Base-by-base conservation (phyloP, 2,797 vertebrate genomes). In the Otolemur crassicaudatus region DNA sequence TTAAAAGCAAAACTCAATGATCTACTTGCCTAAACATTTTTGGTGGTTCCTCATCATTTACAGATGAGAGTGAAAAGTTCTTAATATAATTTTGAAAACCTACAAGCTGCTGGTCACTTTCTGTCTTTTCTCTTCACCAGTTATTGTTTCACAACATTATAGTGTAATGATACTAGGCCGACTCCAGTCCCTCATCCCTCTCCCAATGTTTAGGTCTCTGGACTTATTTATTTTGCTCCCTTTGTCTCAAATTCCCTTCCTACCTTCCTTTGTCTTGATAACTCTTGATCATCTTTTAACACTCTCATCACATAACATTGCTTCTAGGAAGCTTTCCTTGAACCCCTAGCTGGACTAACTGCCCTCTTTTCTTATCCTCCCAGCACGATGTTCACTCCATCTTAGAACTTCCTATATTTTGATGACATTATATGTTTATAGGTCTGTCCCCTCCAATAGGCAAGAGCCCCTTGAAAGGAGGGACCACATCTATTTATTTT, bases 191-290 rank as follows among this genome's bases (percentile, higher is more conserved):
- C 20, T 75, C 29, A 19, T 1, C 22, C 1, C 8, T 2, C 61
- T 61, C 43, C 49, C 16, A 23, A 16, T 75, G 2, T 80, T 77
- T 77, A 9, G 25, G 9, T 86, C 46, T 80, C 69, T 87, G 79
- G 60, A n/a, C 88, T 69, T 82, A 88, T 46, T 81, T 92, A 83
- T 73, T 92, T 69, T 65, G 12, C 89, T 93, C 6, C 22, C 63
- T 34, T 73, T 85, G 69, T 86, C 37, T 95, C 63, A 88, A 53
- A 60, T 81, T 27, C 29, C 40, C 12, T 94, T 91, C 31, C 11
- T 8, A 61, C 10, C 31, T 85, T 65, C 58, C 69, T 73, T 84
- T 63, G 34, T 92, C 37, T 85, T 92, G 17, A 67, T 75, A n/a
- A 31, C 43, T 67, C 31, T 86, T 77, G 34, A 14, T 69, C 40